These are phyloP conservation scores for Chrysolina haemoptera DNA, from an alignment of 2,888 invertebrate species.

Conservation along the genomic window DNA sequence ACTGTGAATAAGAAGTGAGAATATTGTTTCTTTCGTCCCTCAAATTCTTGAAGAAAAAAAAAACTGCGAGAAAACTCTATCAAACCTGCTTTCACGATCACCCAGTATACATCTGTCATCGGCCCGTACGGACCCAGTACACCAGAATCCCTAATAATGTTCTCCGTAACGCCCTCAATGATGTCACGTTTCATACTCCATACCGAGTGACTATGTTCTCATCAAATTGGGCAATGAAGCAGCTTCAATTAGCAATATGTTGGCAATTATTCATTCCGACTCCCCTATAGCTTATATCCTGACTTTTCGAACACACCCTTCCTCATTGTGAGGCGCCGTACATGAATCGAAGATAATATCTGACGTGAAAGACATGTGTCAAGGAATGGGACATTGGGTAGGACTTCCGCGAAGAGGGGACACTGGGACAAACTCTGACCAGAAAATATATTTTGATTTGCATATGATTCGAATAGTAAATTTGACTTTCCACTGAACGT, in stretches of 20 bases:
- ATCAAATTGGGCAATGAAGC: slow-evolving; percentile 64
- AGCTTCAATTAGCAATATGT: slow-evolving; percentile 67
- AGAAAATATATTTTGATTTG: no score
- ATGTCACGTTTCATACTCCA: slow-evolving; percentile 50
- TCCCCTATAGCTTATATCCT: slow-evolving; percentile 38
- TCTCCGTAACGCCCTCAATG: slow-evolving; percentile 60
- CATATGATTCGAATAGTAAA: no score
- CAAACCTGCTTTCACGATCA: not conserved
- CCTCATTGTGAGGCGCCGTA: not conserved
- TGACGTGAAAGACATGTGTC: slow-evolving; percentile 9
- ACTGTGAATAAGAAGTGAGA: no score
- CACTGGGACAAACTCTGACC: not conserved
- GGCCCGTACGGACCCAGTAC: slow-evolving; percentile 62
- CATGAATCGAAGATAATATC: slow-evolving; percentile 9
- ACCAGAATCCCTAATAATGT: slow-evolving; percentile 52
- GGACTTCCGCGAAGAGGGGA: not conserved
- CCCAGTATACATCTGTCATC: not conserved
- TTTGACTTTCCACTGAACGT: no score
- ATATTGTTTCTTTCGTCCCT: no score
- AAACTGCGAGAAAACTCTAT: no score
- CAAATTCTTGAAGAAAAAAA: no score
- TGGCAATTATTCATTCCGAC: slow-evolving; percentile 65
- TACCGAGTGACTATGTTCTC: slow-evolving; percentile 55
- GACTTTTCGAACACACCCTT: slow-evolving; percentile 26
- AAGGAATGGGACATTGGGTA: slow-evolving; percentile 3